Evolutionary conservation across 2,113 vertebrate genomes (phyloP), one percentile per base, ranked within the genome.

Genomic region (Leptobrachium leishanense): DNA sequence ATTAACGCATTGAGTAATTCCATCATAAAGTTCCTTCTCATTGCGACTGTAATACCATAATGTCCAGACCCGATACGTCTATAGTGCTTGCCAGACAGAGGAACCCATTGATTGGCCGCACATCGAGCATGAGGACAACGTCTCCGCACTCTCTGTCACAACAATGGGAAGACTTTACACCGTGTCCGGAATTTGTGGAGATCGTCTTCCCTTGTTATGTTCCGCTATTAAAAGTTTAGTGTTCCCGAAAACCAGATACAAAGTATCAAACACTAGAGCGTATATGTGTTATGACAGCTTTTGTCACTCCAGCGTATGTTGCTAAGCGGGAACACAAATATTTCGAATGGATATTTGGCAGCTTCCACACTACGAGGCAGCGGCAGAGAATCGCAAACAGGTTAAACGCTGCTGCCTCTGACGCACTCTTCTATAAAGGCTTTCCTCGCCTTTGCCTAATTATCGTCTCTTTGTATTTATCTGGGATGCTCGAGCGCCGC

Each of bases 221-320:
- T 31, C 20, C 20, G 20, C 20, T 31, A 31, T 31, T 31, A 31
- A 31, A 31, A 31, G 20, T 31, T 31, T 31, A 31, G 20, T 31
- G 20, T 31, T 31, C 46, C 4, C 46, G 8, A 8, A 20, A 43
- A 55, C 20, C 74, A 76, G 64, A 10, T 40, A n/a, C 9, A 13
- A 68, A 68, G 8, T 68, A 43, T 57, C 64, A n/a, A 39, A 8
- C 65, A 43, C 20, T 67, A 54, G 41, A 54, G 54, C 40, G 2
- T 43, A 69, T n/a, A 66, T 43, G 12, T 70, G 66, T 70, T 70
- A 59, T 62, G 67, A 77, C 66, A 44, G 43, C 20, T 77, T 76
- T 46, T 76, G 50, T 11, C 10, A 40, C 20, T 62, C 40, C n/a
- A 3, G 54, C 20, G 69, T 54, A 15, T 39, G 67, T 62, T 77